These are phyloP conservation scores for Thinocorus orbignyianus DNA, from an alignment of 2,113 vertebrate species.

Conservation along the genomic window DNA sequence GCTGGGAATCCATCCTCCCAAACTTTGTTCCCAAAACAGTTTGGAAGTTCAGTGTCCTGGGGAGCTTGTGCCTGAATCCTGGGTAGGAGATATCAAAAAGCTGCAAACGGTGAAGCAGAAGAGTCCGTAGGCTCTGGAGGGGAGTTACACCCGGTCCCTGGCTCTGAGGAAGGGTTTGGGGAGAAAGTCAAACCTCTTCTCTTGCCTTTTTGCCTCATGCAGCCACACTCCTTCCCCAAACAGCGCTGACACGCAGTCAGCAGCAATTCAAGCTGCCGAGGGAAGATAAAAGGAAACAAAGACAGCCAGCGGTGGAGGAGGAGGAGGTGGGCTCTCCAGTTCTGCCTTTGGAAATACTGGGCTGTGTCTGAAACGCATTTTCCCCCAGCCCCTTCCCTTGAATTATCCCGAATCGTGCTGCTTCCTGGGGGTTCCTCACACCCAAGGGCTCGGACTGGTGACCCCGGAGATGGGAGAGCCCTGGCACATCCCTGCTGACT, in stretches of 20 bases:
- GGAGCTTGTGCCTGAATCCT: no score
- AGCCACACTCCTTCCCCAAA: background rate
- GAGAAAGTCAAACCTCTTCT: no score
- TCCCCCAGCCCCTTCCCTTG: background rate
- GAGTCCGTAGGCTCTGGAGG: background rate
- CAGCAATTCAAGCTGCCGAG: background rate
- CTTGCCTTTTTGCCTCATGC: background rate
- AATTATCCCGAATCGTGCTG: accelerated
- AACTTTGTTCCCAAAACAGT: background rate
- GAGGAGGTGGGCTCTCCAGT: background rate
- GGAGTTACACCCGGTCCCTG: background rate
- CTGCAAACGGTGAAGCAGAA: background rate
- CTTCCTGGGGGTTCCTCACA: background rate
- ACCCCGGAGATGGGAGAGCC: background rate
- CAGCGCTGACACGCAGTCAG: background rate
- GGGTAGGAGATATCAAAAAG: background rate
- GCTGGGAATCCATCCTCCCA: background rate
- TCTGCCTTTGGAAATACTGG: background rate
- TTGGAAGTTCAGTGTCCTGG: background rate
- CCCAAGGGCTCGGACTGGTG: background rate
- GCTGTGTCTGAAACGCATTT: background rate
- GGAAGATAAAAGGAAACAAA: constrained; percentile 14
- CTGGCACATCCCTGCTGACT: background rate
- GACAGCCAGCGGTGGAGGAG: background rate
- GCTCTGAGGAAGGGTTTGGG: background rate